A percentile compares a stretch with the other conserved stretches of the same genome.
Evolutionary conservation across 2,797 vertebrate genomes (phyloP).

Genomic region (Lepus townsendii): DNA sequence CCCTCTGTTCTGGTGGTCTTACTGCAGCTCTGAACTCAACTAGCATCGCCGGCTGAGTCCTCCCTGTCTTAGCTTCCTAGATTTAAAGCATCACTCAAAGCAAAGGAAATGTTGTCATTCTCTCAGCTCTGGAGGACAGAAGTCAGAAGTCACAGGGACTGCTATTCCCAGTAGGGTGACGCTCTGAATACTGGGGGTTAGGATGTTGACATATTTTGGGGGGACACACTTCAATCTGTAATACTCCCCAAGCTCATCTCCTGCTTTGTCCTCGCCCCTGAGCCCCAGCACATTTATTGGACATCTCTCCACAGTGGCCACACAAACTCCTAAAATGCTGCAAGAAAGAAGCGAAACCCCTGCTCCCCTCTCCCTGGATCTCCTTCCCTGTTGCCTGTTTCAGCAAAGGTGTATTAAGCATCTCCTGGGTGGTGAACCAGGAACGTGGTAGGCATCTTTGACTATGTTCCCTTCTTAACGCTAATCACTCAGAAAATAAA

Average conservation of each 20-base stretch:
- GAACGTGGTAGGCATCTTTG: not conserved
- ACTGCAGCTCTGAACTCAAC: not conserved
- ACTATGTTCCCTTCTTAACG: not conserved
- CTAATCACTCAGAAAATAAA: not conserved
- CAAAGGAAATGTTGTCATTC: not conserved
- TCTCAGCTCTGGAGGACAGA: not conserved
- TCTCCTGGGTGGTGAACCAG: not conserved
- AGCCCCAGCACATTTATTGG: not conserved
- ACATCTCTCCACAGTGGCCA: not conserved
- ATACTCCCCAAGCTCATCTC: conserved; percentile 58
- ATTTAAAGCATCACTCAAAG: not conserved
- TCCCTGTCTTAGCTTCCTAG: not conserved
- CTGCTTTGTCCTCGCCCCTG: conserved; percentile 3
- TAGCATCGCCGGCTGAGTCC: not conserved
- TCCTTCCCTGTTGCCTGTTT: fast-evolving
- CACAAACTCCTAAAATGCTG: conserved; percentile 1
- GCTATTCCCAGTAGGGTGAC: not conserved
- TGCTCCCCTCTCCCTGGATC: not conserved
- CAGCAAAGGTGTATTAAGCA: not conserved
- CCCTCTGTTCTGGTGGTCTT: not conserved
- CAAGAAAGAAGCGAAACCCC: not conserved
- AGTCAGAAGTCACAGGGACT: not conserved
- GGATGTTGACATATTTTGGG: not conserved
- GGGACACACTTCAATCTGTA: not conserved
- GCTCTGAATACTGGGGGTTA: not conserved